These are phyloP conservation scores for Pantherophis vulpinus DNA, from an alignment of 2,797 vertebrate species.

Conservation along the genomic window DNA sequence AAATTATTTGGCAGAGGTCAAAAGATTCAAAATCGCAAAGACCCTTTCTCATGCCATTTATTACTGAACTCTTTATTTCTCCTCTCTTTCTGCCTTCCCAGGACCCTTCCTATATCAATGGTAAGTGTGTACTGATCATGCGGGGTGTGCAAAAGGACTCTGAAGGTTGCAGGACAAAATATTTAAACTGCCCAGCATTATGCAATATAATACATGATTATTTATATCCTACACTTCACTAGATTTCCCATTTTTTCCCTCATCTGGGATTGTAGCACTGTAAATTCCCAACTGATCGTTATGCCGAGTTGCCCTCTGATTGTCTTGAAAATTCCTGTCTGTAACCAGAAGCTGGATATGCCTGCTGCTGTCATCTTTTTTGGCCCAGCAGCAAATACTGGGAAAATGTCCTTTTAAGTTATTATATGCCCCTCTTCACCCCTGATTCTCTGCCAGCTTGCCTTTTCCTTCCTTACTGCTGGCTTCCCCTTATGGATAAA, in stretches of 20 bases:
- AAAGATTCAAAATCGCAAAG: background rate
- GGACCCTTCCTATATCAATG: slow-evolving; percentile 32
- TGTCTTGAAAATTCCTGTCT: background rate
- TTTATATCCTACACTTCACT: background rate
- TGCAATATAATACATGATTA: background rate
- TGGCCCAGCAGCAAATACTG: background rate
- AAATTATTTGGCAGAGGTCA: background rate
- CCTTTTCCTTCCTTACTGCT: background rate
- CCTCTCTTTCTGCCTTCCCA: slow-evolving; percentile 9
- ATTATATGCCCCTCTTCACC: no score
- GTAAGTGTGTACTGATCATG: slow-evolving; percentile 43
- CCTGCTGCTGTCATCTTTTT: background rate
- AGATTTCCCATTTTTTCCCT: background rate
- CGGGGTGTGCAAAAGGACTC: no score
- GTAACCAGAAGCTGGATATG: background rate
- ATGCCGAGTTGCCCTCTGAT: background rate
- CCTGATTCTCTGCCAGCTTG: background rate
- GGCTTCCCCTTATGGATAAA: background rate
- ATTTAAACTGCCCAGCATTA: background rate
- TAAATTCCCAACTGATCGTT: background rate
- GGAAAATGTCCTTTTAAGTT: background rate
- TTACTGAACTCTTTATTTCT: slow-evolving; percentile 37
- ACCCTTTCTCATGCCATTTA: background rate
- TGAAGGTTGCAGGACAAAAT: background rate
- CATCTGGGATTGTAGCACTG: no score